A percentile compares a stretch with the other conserved stretches of the same genome.
Conservation (phyloP, 92 coral and sea anemone species). For the Zoanthus gigantus region DNA sequence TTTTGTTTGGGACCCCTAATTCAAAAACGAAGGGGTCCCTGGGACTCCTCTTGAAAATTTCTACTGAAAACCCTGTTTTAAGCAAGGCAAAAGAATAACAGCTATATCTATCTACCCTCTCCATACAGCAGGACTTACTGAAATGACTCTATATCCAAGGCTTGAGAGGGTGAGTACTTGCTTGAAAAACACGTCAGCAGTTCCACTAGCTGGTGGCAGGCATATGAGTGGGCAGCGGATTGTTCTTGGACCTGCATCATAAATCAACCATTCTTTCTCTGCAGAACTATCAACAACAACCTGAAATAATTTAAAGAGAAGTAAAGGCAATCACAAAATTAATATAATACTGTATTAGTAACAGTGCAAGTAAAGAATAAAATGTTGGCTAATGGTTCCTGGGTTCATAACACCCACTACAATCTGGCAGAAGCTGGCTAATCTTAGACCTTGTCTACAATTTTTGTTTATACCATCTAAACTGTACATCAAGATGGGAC, state of each 20-base stretch:
- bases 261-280: constrained; percentile 92
- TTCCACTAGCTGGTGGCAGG: constrained; percentile 98
- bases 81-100: too few relatives aligned
- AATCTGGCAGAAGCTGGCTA: too few relatives aligned
- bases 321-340: neutral
- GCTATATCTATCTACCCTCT: too few relatives aligned
- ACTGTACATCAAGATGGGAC: too few relatives aligned
- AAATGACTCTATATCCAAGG: constrained; percentile 93
- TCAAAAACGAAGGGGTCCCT: too few relatives aligned
- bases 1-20: too few relatives aligned
- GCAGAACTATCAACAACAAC: constrained; percentile 88
- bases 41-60: too few relatives aligned
- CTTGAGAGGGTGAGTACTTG: constrained; percentile 92
- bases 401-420: too few relatives aligned
- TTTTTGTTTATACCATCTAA: too few relatives aligned
- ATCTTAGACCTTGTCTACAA: too few relatives aligned
- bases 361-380: neutral
- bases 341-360: neutral
- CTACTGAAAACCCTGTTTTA: too few relatives aligned
- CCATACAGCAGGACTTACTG: constrained; percentile 71
- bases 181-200: constrained; percentile 97
- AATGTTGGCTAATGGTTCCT: too few relatives aligned
- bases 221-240: constrained; percentile 94
- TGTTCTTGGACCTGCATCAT: constrained; percentile 96
- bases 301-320: constrained; percentile 28